phyloP scores from a whole-genome alignment of 2,888 invertebrate species.

The Auanema freiburgensis region DNA sequence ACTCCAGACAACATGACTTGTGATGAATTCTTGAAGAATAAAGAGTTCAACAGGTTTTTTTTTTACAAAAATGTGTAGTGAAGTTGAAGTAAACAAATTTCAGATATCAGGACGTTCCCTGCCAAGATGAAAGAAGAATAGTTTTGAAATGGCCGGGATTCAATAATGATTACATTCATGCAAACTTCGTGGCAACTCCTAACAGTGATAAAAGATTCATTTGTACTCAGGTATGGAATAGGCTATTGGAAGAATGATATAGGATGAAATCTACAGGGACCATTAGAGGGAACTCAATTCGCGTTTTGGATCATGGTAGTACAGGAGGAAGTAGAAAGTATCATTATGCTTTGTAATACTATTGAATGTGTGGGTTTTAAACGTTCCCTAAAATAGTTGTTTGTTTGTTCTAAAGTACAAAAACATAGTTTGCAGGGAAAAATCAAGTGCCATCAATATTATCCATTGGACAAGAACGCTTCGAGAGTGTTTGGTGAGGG shows the following conservation, averaged over 20 bases:
- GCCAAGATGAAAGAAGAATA: slow-evolving; percentile 41
- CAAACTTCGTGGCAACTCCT: slow-evolving; percentile 42
- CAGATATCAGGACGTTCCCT: slow-evolving; percentile 46
- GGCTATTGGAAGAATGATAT: too few relatives aligned
- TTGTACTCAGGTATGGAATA: slow-evolving; percentile 37
- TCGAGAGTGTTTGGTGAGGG: slow-evolving; percentile 25
- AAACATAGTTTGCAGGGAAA: slow-evolving; percentile 16
- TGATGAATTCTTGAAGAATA: slow-evolving; percentile 36
- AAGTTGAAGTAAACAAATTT: background rate
- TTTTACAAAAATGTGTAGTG: background rate
- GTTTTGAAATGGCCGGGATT: slow-evolving; percentile 36
- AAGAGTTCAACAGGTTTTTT: slow-evolving; percentile 32
- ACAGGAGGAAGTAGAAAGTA: slow-evolving; percentile 27
- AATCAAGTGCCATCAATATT: slow-evolving; percentile 33
- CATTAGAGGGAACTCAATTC: slow-evolving; percentile 29
- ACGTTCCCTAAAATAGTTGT: background rate
- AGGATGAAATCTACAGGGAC: slow-evolving; percentile 19
- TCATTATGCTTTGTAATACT: slow-evolving; percentile 47
- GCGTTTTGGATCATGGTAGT: slow-evolving; percentile 39
- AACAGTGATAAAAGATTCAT: slow-evolving; percentile 43
- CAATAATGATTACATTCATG: slow-evolving; percentile 43
- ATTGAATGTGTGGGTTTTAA: slow-evolving; percentile 27
- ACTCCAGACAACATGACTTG: slow-evolving; percentile 42
- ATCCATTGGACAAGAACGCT: slow-evolving; percentile 21
- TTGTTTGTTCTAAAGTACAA: background rate